These are phyloP conservation scores for Lepidocyrtinus sp. DNA, from an alignment of 2,888 invertebrate genomes.

Conservation along the genomic window DNA sequence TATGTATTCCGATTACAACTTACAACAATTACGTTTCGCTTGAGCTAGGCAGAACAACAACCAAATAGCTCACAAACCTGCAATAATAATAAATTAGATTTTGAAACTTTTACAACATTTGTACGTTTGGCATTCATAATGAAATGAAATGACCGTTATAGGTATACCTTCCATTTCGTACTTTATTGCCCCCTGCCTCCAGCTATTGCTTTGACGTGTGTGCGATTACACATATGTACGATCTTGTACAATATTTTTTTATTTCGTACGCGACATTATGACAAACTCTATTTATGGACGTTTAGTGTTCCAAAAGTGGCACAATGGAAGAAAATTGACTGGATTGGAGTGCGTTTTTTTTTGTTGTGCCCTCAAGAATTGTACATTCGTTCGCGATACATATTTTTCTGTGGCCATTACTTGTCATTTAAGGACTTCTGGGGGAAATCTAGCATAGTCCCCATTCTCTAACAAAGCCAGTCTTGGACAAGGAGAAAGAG, in stretches of 20 bases:
- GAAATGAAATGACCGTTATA: not conserved
- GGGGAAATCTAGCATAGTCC: not conserved
- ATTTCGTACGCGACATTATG: not conserved
- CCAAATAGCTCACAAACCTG: not conserved
- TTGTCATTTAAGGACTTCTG: constrained; percentile 53
- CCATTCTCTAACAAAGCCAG: too few species aligned
- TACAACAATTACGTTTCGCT: not conserved
- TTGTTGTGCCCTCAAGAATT: not conserved
- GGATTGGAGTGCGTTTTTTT: constrained; percentile 14
- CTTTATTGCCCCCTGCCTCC: constrained; percentile 51
- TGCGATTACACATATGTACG: constrained; percentile 20
- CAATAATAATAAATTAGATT: not conserved
- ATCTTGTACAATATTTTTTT: not conserved
- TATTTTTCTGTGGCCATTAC: constrained; percentile 55
- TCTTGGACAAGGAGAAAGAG: not conserved
- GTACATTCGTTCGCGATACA: constrained; percentile 31
- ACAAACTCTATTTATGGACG: not conserved
- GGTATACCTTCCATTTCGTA: constrained; percentile 27
- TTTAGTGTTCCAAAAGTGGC: not conserved
- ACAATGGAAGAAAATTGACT: constrained; percentile 5
- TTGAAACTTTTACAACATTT: too few species aligned
- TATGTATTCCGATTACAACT: not conserved
- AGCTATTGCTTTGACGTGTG: constrained; percentile 59
- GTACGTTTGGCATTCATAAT: not conserved
- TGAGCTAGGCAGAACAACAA: not conserved